Base-by-base conservation (phyloP, 2,113 vertebrate genomes). In the Dascyllus trimaculatus region DNA sequence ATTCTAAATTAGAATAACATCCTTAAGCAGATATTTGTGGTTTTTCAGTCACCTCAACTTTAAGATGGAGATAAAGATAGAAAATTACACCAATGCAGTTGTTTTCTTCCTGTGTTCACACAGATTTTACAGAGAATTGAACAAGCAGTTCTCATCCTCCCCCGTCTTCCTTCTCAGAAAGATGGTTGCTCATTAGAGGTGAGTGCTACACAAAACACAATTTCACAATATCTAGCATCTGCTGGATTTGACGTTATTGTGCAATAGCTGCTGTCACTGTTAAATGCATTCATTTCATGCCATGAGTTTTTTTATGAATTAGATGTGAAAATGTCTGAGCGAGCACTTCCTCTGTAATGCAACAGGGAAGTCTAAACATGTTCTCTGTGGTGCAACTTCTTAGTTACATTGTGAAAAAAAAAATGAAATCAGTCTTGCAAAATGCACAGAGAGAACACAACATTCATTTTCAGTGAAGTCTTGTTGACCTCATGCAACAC, bases 171-270 rank as follows among this genome's bases (percentile, higher is more conserved):
- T 4, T n/a, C 58, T 15, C 67, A 35, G 9, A 79, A 75, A 46
- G 68, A 77, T 48, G 57, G 91, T n/a, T 57, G 14, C 0, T 69
- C 86, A 10, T 79, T 93, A 35, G 89, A 93, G 90, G 95, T 95
- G 14, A 66, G 8, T 3, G 21, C 3, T 3, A 45, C 29, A 40
- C 17, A 53, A 24, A 59, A 18, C 21, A 71, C 21, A 32, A 26
- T 65, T 75, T 71, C 24, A 46, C 9, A 68, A 21, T n/a, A 24
- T 38, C 22, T 19, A 14, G 17, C 32, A 18, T 67, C 1, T n/a
- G 22, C 21, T 70, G 43, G 26, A 71, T 7, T 18, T 66, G 15
- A 13, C 11, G 4, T 1, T 62, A 11, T 85, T 83, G 18, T 81
- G 62, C 58, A 79, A 75, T 13, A 14, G 24, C n/a, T 43, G n/a